Evolutionary conservation across 2,888 invertebrate species (phyloP), one percentile per base, ranked within the genome.

Genomic region (Miltochrista miniata): DNA sequence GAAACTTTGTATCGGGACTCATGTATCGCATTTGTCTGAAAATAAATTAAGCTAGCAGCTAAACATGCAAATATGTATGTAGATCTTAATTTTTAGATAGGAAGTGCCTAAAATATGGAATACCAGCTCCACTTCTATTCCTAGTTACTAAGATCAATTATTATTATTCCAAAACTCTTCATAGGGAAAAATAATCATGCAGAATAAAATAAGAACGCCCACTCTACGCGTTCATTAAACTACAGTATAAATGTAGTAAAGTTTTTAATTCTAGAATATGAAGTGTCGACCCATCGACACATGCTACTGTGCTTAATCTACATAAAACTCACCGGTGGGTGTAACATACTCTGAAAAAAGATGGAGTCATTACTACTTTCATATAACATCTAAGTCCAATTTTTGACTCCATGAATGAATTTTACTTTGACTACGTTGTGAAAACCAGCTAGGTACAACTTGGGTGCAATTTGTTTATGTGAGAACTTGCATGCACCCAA

Each of bases 281-380:
- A 40, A 56, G 51, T 68, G 72, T 41, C 64, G 65, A 40, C 72
- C 65, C 41, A 38, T 46, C 44, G 52, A 59, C 54, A 67, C 66
- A 57, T 74, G 56, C 84, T 85, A 85, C 77, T 71, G 87, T 90
- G 88, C 85, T 78, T 74, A 65, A 55, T 76, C 87, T 88, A 87
- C 64, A 50, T 48, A 46, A 48, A 81, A 92, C 92, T 92, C 91
- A 92, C 92, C 92, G 70, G 92, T 92, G 85, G 92, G 85, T 84
- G 92, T 90, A 81, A 92, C 84, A 90, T 85, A 88, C 79, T 92
- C 92, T 92, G 92, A 92, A 92, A 92, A 90, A 81, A 90, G 90
- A 87, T 90, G 91, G 90, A 91, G 90, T 76, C 90, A 74, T 91
- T 91, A 91, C 91, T 90, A 90, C 85, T 82, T 74, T 74, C 64